These are phyloP conservation scores for Miltochrista miniata DNA, from an alignment of 2,888 invertebrate genomes.

Conservation along the genomic window DNA sequence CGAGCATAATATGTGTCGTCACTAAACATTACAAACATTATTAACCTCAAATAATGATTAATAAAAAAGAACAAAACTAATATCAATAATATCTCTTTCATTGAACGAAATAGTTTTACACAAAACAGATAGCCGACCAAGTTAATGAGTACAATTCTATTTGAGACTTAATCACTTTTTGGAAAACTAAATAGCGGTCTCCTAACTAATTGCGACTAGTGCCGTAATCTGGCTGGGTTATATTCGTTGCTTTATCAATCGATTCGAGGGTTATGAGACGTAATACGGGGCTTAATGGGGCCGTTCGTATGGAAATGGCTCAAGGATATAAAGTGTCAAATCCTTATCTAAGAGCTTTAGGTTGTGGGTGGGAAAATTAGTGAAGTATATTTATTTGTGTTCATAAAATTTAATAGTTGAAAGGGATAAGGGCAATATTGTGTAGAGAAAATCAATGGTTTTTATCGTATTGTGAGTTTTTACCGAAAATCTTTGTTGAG, in stretches of 20 bases:
- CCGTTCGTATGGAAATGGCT: conserved; percentile 12
- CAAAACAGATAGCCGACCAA: conserved; percentile 3
- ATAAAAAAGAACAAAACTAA: too few relatives aligned
- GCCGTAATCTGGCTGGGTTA: conserved; percentile 30
- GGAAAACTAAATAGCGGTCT: conserved; percentile 39
- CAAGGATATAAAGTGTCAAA: conserved; percentile 18
- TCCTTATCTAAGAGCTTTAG: conserved; percentile 12
- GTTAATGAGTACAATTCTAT: conserved; percentile 15
- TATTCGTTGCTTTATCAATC: conserved; percentile 39
- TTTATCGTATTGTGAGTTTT: too few relatives aligned
- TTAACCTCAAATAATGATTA: too few relatives aligned
- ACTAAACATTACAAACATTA: too few relatives aligned
- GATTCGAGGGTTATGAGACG: conserved; percentile 28
- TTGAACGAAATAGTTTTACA: conserved; percentile 1
- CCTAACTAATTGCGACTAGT: conserved; percentile 31
- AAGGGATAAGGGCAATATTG: conserved; percentile 2
- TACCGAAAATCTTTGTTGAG: too few relatives aligned
- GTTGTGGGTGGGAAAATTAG: not conserved
- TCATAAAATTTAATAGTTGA: not conserved
- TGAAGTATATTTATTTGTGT: not conserved
- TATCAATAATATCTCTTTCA: not conserved
- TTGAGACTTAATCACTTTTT: conserved; percentile 30
- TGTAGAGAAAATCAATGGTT: too few relatives aligned
- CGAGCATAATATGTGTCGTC: too few relatives aligned
- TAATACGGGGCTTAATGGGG: conserved; percentile 15